Conservation (phyloP, 1,140 invertebrate species). For the Macrobrachium rosenbergii region DNA sequence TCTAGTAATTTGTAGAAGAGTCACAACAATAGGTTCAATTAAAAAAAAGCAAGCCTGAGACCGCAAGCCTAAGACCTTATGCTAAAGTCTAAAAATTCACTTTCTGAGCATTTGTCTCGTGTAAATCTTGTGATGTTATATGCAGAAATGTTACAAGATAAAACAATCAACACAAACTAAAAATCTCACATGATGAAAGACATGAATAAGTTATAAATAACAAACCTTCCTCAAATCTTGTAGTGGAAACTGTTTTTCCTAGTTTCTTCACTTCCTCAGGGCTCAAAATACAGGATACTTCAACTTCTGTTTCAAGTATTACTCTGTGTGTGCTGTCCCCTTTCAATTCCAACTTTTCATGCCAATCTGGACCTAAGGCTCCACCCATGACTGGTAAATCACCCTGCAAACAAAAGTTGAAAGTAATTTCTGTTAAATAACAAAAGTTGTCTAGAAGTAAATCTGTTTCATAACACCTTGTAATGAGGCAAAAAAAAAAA, state of each 20-base stretch:
- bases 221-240: slow-evolving; percentile 43
- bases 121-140: background rate
- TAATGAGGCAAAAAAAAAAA: too few species aligned
- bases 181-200: background rate
- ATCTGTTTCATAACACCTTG: too few species aligned
- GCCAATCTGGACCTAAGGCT: slow-evolving; percentile 96
- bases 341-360: slow-evolving; percentile 78
- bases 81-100: too few species aligned
- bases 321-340: slow-evolving; percentile 73
- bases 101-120: too few species aligned
- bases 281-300: slow-evolving; percentile 70
- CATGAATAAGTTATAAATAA: background rate
- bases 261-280: slow-evolving; percentile 65
- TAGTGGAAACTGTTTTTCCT: slow-evolving; percentile 24
- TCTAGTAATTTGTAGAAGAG: too few species aligned
- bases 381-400: slow-evolving; percentile 73
- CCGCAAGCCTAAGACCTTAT: too few species aligned
- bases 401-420: background rate
- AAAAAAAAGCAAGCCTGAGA: too few species aligned
- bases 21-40: too few species aligned
- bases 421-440: background rate
- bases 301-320: slow-evolving; percentile 78
- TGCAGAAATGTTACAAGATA: too few species aligned
- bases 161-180: background rate
- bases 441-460: too few species aligned